Conservation (phyloP, 2,797 vertebrate genomes). For the Carcharodon carcharias region DNA sequence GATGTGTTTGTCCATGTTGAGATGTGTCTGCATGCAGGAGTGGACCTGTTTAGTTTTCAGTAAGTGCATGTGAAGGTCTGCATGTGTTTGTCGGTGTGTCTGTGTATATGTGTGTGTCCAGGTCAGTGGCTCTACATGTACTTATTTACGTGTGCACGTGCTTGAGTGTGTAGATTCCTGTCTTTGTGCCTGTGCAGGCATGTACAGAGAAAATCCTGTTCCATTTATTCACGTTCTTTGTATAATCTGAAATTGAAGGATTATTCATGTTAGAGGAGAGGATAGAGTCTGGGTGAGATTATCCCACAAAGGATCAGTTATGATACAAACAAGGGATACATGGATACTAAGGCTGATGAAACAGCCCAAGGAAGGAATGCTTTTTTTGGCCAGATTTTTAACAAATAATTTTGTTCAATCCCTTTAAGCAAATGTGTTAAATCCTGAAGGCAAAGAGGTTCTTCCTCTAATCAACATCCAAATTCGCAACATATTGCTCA, state of each 20-base stretch:
- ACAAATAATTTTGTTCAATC: neutral
- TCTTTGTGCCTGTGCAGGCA: neutral
- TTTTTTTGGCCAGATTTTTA: neutral
- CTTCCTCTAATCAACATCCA: neutral
- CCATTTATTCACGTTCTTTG: neutral
- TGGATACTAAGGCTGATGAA: neutral
- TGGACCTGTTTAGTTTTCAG: too few species aligned
- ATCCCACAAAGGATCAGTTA: neutral
- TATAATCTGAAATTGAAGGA: neutral
- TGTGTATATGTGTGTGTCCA: neutral
- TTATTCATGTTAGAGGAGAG: neutral
- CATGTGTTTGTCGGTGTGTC: neutral
- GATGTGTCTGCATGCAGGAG: neutral
- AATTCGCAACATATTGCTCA: neutral
- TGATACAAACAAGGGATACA: neutral
- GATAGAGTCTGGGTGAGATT: neutral
- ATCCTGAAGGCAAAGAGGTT: neutral
- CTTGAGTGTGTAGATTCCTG: neutral
- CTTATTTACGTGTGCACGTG: neutral
- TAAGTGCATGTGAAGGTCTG: too few species aligned
- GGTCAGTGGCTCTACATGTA: too few species aligned
- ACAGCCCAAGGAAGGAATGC: neutral
- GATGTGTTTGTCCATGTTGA: neutral
- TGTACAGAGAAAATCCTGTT: neutral
- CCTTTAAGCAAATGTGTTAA: neutral